phyloP scores from a whole-genome alignment of 2,113 vertebrate species.

The Tichodroma muraria region DNA sequence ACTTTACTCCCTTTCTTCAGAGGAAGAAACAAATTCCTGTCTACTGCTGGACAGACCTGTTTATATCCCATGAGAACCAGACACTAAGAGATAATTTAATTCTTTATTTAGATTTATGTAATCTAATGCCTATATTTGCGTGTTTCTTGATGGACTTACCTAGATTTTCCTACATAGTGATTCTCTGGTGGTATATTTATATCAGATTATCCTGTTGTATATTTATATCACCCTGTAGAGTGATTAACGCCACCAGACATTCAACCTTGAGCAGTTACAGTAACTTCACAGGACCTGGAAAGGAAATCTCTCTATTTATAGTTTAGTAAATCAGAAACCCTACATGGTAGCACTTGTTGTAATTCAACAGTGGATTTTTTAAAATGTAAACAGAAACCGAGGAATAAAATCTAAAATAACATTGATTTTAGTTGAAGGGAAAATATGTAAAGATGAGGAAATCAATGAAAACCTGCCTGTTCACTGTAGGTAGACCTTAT shows the following conservation, averaged over 20 bases:
- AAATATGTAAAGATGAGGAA: background rate
- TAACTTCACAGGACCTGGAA: background rate
- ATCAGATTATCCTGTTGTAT: background rate
- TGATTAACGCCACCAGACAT: background rate
- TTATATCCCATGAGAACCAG: background rate
- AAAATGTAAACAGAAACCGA: background rate
- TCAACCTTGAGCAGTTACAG: background rate
- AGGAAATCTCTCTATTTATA: slow-evolving; percentile 6
- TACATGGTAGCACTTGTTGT: background rate
- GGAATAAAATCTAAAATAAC: background rate
- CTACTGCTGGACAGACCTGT: background rate
- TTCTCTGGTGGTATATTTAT: background rate
- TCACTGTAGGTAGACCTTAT: background rate
- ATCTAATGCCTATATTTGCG: background rate
- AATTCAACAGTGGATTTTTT: background rate
- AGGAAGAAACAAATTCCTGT: background rate
- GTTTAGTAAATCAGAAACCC: background rate
- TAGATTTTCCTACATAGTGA: background rate
- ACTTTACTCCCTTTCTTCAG: background rate
- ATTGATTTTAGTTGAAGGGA: background rate
- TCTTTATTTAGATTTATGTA: background rate
- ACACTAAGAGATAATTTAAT: background rate
- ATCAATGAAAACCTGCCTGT: background rate
- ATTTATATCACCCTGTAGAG: background rate
- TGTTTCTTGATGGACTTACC: background rate